Conservation (phyloP, 2,113 vertebrate genomes). For the Chlorocebus sabaeus region DNA sequence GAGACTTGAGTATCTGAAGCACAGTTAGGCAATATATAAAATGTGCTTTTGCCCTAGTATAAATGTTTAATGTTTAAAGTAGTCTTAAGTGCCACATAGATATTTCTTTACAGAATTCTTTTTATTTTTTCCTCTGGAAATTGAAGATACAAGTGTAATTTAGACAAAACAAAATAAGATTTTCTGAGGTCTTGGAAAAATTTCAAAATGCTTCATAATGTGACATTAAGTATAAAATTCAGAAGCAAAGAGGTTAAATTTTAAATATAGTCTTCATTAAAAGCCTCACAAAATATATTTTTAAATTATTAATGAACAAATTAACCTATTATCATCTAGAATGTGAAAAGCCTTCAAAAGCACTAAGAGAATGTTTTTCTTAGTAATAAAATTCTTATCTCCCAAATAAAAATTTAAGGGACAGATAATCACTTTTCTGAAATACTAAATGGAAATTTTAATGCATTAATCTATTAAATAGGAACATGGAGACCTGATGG, state of each 20-base stretch:
- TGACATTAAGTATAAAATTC: background rate
- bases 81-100: background rate
- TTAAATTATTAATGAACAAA: background rate
- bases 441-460: background rate
- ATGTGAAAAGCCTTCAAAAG: background rate
- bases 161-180: background rate
- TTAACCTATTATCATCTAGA: background rate
- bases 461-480: background rate
- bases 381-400: background rate
- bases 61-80: background rate
- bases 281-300: background rate
- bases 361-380: background rate
- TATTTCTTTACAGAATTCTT: background rate
- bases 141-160: background rate
- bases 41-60: background rate
- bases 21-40: background rate
- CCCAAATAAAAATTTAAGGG: constrained; percentile 12
- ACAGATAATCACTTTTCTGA: background rate
- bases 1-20: background rate
- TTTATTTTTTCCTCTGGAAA: background rate
- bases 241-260: background rate
- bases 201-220: background rate
- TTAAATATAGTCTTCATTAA: background rate
- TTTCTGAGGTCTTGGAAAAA: background rate
- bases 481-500: background rate